Evolutionary conservation across 2,113 vertebrate species (phyloP).

Genomic region (Nyctereutes procyonoides): DNA sequence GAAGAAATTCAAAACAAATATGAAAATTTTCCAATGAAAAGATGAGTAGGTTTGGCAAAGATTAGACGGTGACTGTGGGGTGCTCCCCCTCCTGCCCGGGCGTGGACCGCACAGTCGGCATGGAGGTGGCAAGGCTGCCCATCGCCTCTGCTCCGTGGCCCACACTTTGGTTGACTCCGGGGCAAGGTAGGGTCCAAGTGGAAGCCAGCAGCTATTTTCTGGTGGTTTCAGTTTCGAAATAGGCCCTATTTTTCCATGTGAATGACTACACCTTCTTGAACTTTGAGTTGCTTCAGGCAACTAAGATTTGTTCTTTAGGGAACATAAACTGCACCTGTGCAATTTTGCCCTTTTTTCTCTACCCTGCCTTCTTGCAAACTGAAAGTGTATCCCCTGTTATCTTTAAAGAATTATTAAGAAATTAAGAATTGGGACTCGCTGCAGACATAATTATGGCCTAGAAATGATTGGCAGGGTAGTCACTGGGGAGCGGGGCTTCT

Average conservation of each 20-base stretch:
- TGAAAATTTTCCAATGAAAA: neutral
- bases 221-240: neutral
- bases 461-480: neutral
- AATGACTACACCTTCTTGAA: neutral
- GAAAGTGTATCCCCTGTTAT: neutral
- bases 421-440: neutral
- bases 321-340: neutral
- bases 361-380: neutral
- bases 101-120: too few species aligned
- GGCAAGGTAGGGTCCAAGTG: neutral
- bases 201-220: neutral
- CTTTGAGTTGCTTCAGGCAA: neutral
- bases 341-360: neutral
- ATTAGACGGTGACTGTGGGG: neutral
- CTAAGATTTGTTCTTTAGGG: neutral
- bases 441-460: neutral
- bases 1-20: slow-evolving; percentile 29
- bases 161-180: neutral
- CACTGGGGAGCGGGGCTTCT: too few species aligned
- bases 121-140: neutral
- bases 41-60: neutral
- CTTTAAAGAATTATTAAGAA: neutral
- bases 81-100: too few species aligned
- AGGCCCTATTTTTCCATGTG: neutral
- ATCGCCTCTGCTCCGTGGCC: neutral